Percentiles rank a stretch among this genome's conserved stretches.
These are phyloP conservation scores for Saccostrea glomerata DNA, from an alignment of 1,140 invertebrate genomes.

Conservation along the genomic window DNA sequence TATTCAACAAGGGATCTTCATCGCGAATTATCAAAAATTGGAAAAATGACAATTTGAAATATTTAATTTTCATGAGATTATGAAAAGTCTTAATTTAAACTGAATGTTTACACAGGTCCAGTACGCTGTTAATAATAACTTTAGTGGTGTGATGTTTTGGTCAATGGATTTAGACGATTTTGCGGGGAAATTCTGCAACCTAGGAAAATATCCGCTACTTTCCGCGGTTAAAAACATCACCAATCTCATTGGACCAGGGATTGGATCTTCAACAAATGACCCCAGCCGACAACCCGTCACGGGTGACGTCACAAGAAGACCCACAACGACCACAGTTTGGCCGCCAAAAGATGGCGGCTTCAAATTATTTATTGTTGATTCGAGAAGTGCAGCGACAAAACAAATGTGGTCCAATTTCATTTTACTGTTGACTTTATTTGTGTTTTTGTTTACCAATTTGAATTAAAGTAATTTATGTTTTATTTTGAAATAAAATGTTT, in stretches of 20 bases:
- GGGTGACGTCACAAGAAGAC: background rate
- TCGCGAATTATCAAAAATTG: too few species aligned
- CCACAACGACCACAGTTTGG: constrained; percentile 5
- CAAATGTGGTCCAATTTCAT: background rate
- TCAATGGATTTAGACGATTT: constrained; percentile 80
- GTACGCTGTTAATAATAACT: constrained; percentile 66
- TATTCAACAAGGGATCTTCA: too few species aligned
- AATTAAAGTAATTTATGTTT: background rate
- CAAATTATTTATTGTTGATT: constrained; percentile 1
- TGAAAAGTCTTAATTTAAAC: too few species aligned
- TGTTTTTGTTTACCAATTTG: background rate
- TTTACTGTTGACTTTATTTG: background rate
- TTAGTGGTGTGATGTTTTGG: constrained; percentile 85
- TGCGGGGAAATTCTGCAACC: constrained; percentile 68
- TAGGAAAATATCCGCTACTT: constrained; percentile 82
- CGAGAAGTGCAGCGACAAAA: background rate
- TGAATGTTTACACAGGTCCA: constrained; percentile 62
- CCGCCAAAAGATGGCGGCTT: background rate
- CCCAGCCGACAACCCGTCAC: background rate
- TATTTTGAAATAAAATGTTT: too few species aligned
- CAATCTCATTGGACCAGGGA: background rate
- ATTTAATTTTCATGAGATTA: too few species aligned
- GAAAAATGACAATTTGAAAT: too few species aligned
- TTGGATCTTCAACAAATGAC: background rate
- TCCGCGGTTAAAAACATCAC: constrained; percentile 67